These are phyloP conservation scores for Drosophila formosana DNA, from an alignment of 2,888 invertebrate genomes.

Conservation along the genomic window DNA sequence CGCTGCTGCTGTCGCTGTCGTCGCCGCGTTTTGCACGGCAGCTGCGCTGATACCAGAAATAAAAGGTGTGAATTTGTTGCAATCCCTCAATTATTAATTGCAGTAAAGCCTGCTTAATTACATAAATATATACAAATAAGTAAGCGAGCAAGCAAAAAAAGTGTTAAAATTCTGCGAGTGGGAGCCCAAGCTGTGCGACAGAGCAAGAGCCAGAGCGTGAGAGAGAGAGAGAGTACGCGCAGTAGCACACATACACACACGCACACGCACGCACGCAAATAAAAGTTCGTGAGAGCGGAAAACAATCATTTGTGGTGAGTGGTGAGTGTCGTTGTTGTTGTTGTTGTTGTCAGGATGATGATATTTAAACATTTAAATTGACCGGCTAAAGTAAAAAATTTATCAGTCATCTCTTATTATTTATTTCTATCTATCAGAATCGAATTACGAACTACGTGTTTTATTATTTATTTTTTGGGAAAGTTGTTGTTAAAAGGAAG, in stretches of 20 bases:
- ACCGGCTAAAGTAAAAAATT: constrained; percentile 34
- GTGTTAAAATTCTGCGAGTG: constrained; percentile 64
- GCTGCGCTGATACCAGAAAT: constrained; percentile 62
- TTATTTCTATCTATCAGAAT: neutral
- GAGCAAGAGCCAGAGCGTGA: constrained; percentile 36
- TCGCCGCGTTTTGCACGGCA: constrained; percentile 70
- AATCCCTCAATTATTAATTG: constrained; percentile 29
- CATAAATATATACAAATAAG: constrained; percentile 60
- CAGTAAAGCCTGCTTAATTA: constrained; percentile 48
- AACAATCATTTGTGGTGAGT: constrained; percentile 72
- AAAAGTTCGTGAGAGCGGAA: constrained; percentile 60
- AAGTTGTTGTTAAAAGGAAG: constrained; percentile 19
- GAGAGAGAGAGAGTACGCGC: constrained; percentile 51
- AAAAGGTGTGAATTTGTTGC: constrained; percentile 64
- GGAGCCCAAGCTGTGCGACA: constrained; percentile 33
- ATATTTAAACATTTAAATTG: constrained; percentile 45
- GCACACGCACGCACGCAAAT: constrained; percentile 38
- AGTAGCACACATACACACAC: constrained; percentile 51
- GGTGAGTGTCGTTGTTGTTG: constrained; percentile 34
- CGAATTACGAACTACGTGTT: neutral
- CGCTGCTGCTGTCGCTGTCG: constrained; percentile 64
- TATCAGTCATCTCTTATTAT: neutral
- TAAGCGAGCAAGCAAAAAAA: constrained; percentile 49
- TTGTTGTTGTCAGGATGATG: constrained; percentile 59
- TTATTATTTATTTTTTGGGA: neutral